These are phyloP conservation scores for Noctilio leporinus DNA, from an alignment of 2,113 vertebrate species.

Conservation along the genomic window DNA sequence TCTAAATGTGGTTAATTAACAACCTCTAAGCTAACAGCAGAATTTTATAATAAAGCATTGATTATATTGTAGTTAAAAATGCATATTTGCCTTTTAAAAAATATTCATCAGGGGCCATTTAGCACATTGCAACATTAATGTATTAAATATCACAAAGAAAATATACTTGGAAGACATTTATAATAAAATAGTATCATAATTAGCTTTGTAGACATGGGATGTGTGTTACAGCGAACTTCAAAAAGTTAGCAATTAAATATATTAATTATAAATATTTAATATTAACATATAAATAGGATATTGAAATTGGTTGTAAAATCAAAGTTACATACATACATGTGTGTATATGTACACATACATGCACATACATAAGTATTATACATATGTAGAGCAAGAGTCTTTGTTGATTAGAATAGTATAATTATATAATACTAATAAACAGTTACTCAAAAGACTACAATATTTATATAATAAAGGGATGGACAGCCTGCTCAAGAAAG, in stretches of 20 bases:
- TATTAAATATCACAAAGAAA: constrained; percentile 22
- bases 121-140: neutral
- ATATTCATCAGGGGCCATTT: neutral
- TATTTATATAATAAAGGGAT: neutral
- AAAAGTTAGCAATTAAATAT: neutral
- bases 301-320: neutral
- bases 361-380: neutral
- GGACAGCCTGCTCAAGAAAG: neutral
- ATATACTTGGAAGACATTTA: neutral
- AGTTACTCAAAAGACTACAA: neutral
- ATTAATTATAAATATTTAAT: no score
- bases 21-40: neutral
- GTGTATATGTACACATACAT: neutral
- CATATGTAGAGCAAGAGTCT: neutral
- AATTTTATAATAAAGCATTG: constrained; percentile 17
- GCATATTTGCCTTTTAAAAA: neutral
- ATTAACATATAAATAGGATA: no score
- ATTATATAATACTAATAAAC: neutral
- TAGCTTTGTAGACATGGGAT: neutral
- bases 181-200: neutral
- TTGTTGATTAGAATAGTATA: neutral
- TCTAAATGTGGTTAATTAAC: constrained; percentile 9
- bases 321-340: neutral
- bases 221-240: neutral
- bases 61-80: neutral